A percentile compares a stretch with the other conserved stretches of the same genome.
These are phyloP conservation scores for Trachelus troglodyta DNA, from an alignment of 2,888 invertebrate genomes.

Conservation along the genomic window DNA sequence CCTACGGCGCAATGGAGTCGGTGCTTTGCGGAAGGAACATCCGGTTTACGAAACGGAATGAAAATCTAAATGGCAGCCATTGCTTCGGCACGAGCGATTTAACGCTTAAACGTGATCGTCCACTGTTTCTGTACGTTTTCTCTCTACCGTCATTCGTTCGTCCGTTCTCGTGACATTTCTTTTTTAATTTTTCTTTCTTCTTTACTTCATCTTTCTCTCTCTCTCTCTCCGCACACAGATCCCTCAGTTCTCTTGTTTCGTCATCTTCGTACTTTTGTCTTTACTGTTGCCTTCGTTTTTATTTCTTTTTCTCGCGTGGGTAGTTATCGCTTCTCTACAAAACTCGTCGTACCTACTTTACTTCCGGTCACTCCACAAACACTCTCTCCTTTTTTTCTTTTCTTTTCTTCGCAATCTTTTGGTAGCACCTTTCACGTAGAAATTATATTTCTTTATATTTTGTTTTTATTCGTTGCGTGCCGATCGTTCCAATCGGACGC, in stretches of 20 bases:
- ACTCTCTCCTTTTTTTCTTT: background rate
- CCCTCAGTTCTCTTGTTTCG: background rate
- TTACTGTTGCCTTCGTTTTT: background rate
- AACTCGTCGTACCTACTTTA: background rate
- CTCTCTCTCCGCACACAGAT: constrained; percentile 12
- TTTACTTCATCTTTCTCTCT: background rate
- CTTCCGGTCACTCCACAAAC: background rate
- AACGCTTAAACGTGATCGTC: constrained; percentile 44
- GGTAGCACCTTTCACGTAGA: background rate
- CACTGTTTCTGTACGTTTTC: constrained; percentile 42
- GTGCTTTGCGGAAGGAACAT: background rate
- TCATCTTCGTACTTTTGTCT: background rate
- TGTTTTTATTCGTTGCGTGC: background rate
- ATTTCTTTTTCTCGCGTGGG: background rate
- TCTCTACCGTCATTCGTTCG: constrained; percentile 25
- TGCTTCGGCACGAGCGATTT: constrained; percentile 24
- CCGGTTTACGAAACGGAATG: background rate
- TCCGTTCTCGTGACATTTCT: constrained; percentile 12
- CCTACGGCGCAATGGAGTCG: constrained; percentile 10
- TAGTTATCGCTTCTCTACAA: background rate
- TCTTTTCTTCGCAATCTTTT: background rate
- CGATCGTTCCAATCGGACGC: background rate
- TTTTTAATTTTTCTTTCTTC: constrained; percentile 10
- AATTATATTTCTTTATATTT: background rate
- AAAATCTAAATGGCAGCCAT: constrained; percentile 16